Evolutionary conservation across 2,888 invertebrate species (phyloP).

Genomic region (Xanthostigma xanthostigma): DNA sequence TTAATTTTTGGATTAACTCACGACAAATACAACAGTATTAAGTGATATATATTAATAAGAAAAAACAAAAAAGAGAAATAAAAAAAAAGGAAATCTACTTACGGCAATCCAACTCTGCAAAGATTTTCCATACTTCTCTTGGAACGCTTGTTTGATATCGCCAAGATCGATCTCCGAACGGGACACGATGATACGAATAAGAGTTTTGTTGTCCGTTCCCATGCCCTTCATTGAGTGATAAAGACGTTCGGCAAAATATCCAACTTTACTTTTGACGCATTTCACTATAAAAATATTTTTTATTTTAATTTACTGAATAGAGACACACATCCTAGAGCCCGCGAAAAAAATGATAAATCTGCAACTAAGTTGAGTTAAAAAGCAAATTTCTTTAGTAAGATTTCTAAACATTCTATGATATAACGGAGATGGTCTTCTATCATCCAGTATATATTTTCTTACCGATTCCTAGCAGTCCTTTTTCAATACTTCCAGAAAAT

Average conservation of each 20-base stretch:
- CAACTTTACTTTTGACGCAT: conserved; percentile 79
- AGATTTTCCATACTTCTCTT: conserved; percentile 64
- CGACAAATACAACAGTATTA: no score
- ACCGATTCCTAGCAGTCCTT: conserved; percentile 81
- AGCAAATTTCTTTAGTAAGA: no score
- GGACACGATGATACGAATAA: conserved; percentile 83
- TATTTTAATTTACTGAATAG: background rate
- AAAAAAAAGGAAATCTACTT: conserved; percentile 27
- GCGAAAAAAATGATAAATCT: background rate
- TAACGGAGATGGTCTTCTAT: no score
- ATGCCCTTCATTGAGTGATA: conserved; percentile 83
- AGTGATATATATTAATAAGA: no score
- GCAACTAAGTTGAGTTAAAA: no score
- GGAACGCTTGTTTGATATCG: conserved; percentile 82
- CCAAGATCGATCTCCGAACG: conserved; percentile 85
- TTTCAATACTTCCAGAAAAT: conserved; percentile 75
- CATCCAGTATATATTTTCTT: conserved; percentile 19
- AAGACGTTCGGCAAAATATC: conserved; percentile 82
- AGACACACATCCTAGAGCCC: background rate
- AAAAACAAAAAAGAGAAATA: no score
- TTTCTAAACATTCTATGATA: no score
- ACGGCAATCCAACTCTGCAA: conserved; percentile 77
- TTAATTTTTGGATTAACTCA: no score
- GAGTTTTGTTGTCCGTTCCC: conserved; percentile 79
- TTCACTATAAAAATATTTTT: conserved; percentile 45